Conservation (phyloP, 1,140 invertebrate species). For the Limonius californicus region DNA sequence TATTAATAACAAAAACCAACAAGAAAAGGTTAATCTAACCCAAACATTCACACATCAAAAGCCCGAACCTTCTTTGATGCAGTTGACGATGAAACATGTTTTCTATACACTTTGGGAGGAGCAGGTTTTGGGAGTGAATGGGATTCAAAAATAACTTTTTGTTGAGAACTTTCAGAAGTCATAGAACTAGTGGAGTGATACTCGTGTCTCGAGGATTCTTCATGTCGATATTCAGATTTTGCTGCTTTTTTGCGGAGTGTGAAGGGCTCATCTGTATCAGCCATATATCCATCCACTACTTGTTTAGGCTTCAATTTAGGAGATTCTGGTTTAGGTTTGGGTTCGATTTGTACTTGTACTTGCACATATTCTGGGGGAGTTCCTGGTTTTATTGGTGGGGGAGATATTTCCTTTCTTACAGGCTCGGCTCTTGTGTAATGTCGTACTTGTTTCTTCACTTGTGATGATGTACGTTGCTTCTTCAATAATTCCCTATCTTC, state of each 20-base stretch:
- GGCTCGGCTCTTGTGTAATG: constrained; percentile 26
- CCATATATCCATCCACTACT: constrained; percentile 59
- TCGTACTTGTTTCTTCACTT: constrained; percentile 35
- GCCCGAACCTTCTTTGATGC: constrained; percentile 44
- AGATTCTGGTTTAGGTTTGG: constrained; percentile 52
- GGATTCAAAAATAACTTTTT: constrained; percentile 27
- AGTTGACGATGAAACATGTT: constrained; percentile 31
- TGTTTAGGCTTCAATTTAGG: constrained; percentile 55
- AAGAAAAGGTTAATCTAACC: neutral
- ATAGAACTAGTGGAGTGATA: neutral
- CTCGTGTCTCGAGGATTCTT: constrained; percentile 30
- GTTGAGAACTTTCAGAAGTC: constrained; percentile 29
- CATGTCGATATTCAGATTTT: constrained; percentile 38
- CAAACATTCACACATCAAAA: constrained; percentile 18
- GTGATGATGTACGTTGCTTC: constrained; percentile 10
- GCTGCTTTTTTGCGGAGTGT: constrained; percentile 43
- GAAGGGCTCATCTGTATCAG: constrained; percentile 66
- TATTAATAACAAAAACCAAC: too few relatives aligned
- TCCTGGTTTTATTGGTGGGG: constrained; percentile 49
- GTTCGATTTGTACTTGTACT: constrained; percentile 21
- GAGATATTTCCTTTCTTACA: constrained; percentile 28
- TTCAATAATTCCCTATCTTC: constrained; percentile 18
- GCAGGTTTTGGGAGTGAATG: constrained; percentile 28
- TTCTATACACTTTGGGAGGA: constrained; percentile 34
- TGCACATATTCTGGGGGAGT: constrained; percentile 54